These are phyloP conservation scores for Eupithecia exiguata DNA, from an alignment of 2,888 invertebrate species.

Conservation along the genomic window DNA sequence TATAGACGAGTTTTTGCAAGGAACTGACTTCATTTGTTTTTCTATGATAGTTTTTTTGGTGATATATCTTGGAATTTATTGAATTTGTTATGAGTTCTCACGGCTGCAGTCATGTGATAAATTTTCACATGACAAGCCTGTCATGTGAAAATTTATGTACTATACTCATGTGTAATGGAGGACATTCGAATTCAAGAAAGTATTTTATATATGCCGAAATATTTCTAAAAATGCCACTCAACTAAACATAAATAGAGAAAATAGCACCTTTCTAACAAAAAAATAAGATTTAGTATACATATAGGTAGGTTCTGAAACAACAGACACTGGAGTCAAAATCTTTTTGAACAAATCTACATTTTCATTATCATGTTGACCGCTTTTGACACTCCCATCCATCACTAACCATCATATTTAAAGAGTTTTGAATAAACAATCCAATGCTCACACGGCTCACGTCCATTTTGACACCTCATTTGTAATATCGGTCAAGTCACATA, in stretches of 20 bases:
- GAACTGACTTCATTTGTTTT: slow-evolving; percentile 20
- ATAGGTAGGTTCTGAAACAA: too few species aligned
- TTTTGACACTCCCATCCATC: slow-evolving; percentile 17
- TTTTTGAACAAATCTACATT: slow-evolving; percentile 6
- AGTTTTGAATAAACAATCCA: slow-evolving; percentile 16
- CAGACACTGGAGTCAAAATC: too few species aligned
- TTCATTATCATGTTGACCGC: slow-evolving; percentile 3
- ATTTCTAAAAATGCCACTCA: too few species aligned
- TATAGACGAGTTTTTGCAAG: slow-evolving; percentile 27
- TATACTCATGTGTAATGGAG: not conserved
- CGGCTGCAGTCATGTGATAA: too few species aligned
- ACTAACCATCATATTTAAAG: slow-evolving; percentile 14
- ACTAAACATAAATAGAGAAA: not conserved
- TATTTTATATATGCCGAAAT: not conserved
- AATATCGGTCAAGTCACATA: slow-evolving; percentile 34
- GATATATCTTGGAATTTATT: not conserved
- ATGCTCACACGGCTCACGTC: slow-evolving; percentile 16
- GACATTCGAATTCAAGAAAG: not conserved
- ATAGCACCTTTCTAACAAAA: not conserved
- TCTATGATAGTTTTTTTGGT: slow-evolving; percentile 18
- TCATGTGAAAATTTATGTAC: not conserved
- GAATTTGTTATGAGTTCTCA: slow-evolving; percentile 3
- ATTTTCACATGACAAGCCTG: too few species aligned
- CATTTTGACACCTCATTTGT: slow-evolving; percentile 40
- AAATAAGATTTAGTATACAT: not conserved